These are phyloP conservation scores for Serrognathus titanus DNA, from an alignment of 2,888 invertebrate species.

Conservation along the genomic window DNA sequence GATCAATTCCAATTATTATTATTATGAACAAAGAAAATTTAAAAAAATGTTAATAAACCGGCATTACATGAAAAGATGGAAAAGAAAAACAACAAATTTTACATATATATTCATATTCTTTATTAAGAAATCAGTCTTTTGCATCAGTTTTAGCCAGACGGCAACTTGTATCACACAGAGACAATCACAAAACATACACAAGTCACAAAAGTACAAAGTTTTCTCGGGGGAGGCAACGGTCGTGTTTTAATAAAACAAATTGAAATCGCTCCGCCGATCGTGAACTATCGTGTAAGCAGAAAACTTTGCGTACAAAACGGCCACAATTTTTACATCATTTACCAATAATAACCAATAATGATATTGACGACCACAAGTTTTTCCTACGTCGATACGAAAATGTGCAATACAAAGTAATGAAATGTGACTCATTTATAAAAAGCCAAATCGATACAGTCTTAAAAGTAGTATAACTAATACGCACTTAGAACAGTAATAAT, in stretches of 20 bases:
- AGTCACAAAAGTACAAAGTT: slow-evolving; percentile 34
- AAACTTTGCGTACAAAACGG: slow-evolving; percentile 21
- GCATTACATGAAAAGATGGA: too few relatives aligned
- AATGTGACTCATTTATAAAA: slow-evolving; percentile 16
- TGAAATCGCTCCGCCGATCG: background rate
- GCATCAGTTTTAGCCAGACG: slow-evolving; percentile 38
- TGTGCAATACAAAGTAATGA: slow-evolving; percentile 4
- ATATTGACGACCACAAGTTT: slow-evolving; percentile 28
- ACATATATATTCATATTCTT: slow-evolving; percentile 28
- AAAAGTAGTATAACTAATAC: slow-evolving; percentile 22
- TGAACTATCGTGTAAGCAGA: slow-evolving; percentile 10
- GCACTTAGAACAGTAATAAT: slow-evolving; percentile 13
- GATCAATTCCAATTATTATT: too few relatives aligned
- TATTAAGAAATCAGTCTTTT: slow-evolving; percentile 48
- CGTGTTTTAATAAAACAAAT: background rate
- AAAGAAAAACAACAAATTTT: slow-evolving; percentile 2
- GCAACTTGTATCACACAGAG: slow-evolving; percentile 45
- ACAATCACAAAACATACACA: slow-evolving; percentile 45
- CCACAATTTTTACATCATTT: slow-evolving; percentile 18
- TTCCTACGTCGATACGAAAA: slow-evolving; percentile 16
- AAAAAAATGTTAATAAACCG: too few relatives aligned
- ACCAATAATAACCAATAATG: slow-evolving; percentile 20
- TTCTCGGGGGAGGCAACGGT: slow-evolving; percentile 7
- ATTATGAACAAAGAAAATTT: too few relatives aligned
- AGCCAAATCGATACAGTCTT: slow-evolving; percentile 28